Evolutionary conservation across 2,797 vertebrate genomes (phyloP), one percentile per base, ranked within the genome.

Genomic region (Chaunax sp.): DNA sequence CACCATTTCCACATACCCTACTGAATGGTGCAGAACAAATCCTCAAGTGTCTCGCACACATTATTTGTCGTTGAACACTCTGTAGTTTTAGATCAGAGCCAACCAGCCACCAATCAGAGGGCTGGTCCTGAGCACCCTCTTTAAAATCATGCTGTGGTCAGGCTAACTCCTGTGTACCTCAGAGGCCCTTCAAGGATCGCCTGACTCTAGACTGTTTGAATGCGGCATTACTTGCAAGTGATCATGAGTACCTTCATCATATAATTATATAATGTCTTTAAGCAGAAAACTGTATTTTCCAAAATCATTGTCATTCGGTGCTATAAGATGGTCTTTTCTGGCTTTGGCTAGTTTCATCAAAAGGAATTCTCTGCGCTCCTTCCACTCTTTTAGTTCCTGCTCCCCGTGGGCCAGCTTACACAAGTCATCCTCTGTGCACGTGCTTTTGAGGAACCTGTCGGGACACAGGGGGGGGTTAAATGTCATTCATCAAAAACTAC

Each of bases 211-310:
- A 84, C 85, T 80, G 70, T 85, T 76, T 81, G 67, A 89, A 89
- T 78, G 84, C 83, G 88, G 82, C 72, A 77, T 80, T 71, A 66
- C 47, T 72, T 82, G 74, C 67, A 65, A 59, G 52, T 65, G 62
- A 74, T 70, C 79, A 43, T 68, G 46, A 71, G 58, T 68, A 54
- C 47, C 38, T 50, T 81, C 68, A 49, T 67, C 81, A 86, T 33
- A 13, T 81, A 75, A 90, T 97, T 97, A 97, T 87, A 97, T 95
- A 93, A 98, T 96, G 91, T 97, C 96, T 95, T 98, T 98, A 96
- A 99, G 97, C 93, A 99, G 96, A 99, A 99, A 99, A 98, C 96
- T 98, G 96, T 99, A 99, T 99, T 99, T 99, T 94, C 98, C 97
- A 96, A 99, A 99, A 92, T 99, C 97, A 95, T 98, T 97, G 95